phyloP scores from a whole-genome alignment of 2,888 invertebrate species.

The Epistrophella euchroma region DNA sequence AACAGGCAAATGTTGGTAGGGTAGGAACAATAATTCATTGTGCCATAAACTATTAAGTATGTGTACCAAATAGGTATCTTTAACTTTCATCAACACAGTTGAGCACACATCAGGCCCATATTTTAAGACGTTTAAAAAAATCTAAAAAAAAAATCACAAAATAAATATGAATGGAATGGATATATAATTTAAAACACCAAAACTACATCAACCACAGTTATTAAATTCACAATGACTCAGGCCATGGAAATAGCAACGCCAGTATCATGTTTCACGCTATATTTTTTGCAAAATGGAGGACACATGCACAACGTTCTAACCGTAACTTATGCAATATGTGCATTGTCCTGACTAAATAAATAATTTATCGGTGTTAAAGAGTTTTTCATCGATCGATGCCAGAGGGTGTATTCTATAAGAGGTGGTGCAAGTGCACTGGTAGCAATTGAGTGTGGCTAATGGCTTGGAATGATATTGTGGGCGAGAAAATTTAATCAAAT shows the following conservation, averaged over 20 bases:
- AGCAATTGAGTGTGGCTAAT: conserved; percentile 63
- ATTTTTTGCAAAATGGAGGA: background rate
- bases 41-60: no score
- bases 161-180: no score
- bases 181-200: background rate
- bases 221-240: background rate
- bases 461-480: conserved; percentile 48
- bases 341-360: conserved; percentile 53
- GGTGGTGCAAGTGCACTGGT: background rate
- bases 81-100: no score
- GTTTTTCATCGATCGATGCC: conserved; percentile 39
- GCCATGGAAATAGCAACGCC: background rate
- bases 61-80: no score
- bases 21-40: no score
- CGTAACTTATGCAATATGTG: background rate
- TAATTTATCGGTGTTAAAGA: conserved; percentile 59
- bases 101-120: no score
- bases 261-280: background rate
- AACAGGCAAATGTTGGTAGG: no score
- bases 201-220: background rate
- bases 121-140: no score
- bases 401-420: background rate
- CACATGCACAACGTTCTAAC: background rate
- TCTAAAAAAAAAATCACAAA: no score
- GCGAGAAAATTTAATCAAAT: conserved; percentile 57